phyloP scores from a whole-genome alignment of 2,113 vertebrate genomes.

The Ctenomys sociabilis region DNA sequence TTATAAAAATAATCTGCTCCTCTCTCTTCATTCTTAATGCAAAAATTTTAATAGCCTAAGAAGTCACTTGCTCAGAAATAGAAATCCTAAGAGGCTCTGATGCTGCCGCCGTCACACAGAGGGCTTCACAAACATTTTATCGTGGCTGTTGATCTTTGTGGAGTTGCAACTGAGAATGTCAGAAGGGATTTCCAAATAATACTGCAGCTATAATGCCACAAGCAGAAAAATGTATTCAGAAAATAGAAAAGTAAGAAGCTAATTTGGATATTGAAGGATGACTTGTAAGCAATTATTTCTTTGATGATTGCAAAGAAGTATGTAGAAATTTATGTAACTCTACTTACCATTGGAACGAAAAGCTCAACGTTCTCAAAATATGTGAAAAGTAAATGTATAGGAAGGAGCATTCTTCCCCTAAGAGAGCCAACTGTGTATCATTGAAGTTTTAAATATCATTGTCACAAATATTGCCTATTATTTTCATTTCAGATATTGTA shows the following conservation, averaged over 20 bases:
- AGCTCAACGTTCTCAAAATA: neutral
- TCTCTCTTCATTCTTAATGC: neutral
- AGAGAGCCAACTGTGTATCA: neutral
- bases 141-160: neutral
- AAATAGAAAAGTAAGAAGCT: neutral
- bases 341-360: neutral
- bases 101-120: neutral
- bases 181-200: neutral
- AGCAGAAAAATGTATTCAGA: neutral
- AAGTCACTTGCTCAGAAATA: neutral
- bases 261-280: neutral
- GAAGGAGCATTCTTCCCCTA: neutral
- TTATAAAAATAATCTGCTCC: neutral
- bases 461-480: neutral
- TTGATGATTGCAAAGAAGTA: neutral
- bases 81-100: neutral
- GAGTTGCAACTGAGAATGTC: neutral
- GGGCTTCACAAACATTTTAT: neutral
- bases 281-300: neutral
- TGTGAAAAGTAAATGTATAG: neutral
- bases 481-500: neutral
- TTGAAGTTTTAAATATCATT: neutral
- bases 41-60: neutral
- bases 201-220: neutral
- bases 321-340: neutral